A percentile compares a stretch with the other conserved stretches of the same genome.
Evolutionary conservation across 2,888 invertebrate species (phyloP).

Genomic region (Chaetogeoica ovagalla): DNA sequence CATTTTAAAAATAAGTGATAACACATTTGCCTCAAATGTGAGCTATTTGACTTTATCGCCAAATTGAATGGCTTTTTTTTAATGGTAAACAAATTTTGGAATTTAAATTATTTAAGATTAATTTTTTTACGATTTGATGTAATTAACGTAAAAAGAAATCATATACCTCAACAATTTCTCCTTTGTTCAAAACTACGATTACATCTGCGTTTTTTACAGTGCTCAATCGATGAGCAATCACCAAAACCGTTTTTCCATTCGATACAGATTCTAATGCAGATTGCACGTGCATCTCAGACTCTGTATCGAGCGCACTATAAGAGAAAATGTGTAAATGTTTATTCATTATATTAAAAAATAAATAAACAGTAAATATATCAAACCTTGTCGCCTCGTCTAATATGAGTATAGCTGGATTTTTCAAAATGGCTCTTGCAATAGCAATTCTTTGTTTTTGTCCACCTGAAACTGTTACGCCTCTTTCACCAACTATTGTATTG

Average conservation of each 20-base stretch:
- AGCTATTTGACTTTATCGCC: too few species aligned
- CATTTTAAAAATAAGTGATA: neutral
- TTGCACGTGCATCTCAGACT: slow-evolving; percentile 89
- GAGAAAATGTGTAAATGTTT: slow-evolving; percentile 37
- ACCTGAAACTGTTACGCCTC: slow-evolving; percentile 89
- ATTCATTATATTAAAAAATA: neutral
- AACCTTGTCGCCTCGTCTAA: slow-evolving; percentile 94
- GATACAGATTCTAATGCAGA: slow-evolving; percentile 82
- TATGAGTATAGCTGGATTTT: slow-evolving; percentile 84
- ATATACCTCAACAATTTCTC: slow-evolving; percentile 78
- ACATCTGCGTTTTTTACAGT: slow-evolving; percentile 89
- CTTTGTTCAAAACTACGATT: slow-evolving; percentile 86
- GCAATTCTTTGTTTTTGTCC: slow-evolving; percentile 95
- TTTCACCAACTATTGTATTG: slow-evolving; percentile 82
- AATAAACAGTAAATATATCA: slow-evolving; percentile 7
- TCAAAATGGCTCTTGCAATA: slow-evolving; percentile 89
- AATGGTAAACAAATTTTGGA: neutral
- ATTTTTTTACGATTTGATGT: neutral
- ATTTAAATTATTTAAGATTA: too few species aligned
- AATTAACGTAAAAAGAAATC: neutral
- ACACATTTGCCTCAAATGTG: neutral
- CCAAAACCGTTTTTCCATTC: slow-evolving; percentile 85
- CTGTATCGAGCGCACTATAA: slow-evolving; percentile 84
- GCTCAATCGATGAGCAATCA: slow-evolving; percentile 91
- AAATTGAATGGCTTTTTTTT: too few species aligned